phyloP scores from a whole-genome alignment of 2,888 invertebrate species.

The Synergus gifuensis region DNA sequence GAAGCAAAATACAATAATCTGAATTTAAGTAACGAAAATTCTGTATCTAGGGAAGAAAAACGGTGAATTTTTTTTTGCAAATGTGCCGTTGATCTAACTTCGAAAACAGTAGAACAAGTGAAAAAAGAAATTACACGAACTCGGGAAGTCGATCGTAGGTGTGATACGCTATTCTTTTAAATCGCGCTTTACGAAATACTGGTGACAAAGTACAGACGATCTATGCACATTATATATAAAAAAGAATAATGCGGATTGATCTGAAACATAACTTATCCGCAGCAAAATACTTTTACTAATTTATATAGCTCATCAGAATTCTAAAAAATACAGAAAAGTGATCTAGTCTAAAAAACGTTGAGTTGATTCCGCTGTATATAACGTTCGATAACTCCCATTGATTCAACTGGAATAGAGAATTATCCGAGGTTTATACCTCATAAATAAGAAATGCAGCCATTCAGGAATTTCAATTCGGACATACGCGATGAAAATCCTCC shows the following conservation, averaged over 20 bases:
- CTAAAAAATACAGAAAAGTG: constrained; percentile 33
- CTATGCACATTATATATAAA: constrained; percentile 39
- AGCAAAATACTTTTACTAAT: constrained; percentile 36
- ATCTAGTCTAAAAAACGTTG: constrained; percentile 30
- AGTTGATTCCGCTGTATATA: constrained; percentile 18
- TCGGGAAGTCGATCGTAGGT: constrained; percentile 29
- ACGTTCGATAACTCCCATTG: constrained; percentile 35
- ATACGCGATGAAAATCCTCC: constrained; percentile 64
- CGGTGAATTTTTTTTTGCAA: neutral
- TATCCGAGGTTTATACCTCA: constrained; percentile 33
- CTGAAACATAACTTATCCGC: constrained; percentile 23
- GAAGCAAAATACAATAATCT: constrained; percentile 37
- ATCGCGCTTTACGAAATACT: constrained; percentile 38
- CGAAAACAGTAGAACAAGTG: neutral
- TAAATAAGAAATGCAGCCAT: constrained; percentile 55
- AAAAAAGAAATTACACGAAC: constrained; percentile 23
- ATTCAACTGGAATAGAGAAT: constrained; percentile 36
- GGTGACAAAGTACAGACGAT: constrained; percentile 36
- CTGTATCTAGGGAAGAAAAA: constrained; percentile 4
- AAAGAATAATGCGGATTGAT: constrained; percentile 24
- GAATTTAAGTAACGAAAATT: constrained; percentile 9
- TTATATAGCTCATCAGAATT: constrained; percentile 32
- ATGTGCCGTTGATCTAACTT: constrained; percentile 28
- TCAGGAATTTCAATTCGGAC: constrained; percentile 62
- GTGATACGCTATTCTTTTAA: constrained; percentile 13